A percentile compares a stretch with the other conserved stretches of the same genome.
phyloP scores from a whole-genome alignment of 2,797 vertebrate genomes.

The Rhinophrynus dorsalis region DNA sequence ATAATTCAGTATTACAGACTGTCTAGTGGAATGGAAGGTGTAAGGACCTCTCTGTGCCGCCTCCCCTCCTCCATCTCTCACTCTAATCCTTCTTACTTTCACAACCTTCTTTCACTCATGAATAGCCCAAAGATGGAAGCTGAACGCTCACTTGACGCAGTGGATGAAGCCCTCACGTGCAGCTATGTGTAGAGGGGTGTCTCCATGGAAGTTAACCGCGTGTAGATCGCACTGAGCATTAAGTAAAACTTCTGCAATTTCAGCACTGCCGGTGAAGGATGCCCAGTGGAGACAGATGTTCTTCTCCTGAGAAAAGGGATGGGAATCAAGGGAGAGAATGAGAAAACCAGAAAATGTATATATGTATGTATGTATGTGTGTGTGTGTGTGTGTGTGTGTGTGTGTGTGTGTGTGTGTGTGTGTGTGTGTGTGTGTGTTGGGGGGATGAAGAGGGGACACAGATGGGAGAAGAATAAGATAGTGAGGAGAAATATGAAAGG shows the following conservation, averaged over 20 bases:
- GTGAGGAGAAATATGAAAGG: too few relatives aligned
- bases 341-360: not conserved
- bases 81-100: too few relatives aligned
- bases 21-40: too few relatives aligned
- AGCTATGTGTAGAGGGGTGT: conserved; percentile 90
- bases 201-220: conserved; percentile 85
- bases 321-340: not conserved
- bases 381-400: too few relatives aligned
- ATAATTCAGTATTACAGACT: too few relatives aligned
- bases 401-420: too few relatives aligned
- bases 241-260: conserved; percentile 86
- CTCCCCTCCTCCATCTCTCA: not conserved
- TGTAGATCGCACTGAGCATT: conserved; percentile 85
- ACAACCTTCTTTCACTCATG: not conserved
- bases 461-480: too few relatives aligned
- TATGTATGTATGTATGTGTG: too few relatives aligned
- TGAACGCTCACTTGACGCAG: conserved; percentile 89
- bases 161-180: conserved; percentile 84
- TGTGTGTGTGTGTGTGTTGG: too few relatives aligned
- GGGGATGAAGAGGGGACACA: too few relatives aligned
- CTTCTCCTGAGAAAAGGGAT: conserved; percentile 71
- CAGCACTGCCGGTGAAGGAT: conserved; percentile 85
- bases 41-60: not conserved
- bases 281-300: conserved; percentile 95
- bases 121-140: not conserved